These are phyloP conservation scores for Polymixis flavicincta DNA, from an alignment of 2,888 invertebrate species.

Conservation along the genomic window DNA sequence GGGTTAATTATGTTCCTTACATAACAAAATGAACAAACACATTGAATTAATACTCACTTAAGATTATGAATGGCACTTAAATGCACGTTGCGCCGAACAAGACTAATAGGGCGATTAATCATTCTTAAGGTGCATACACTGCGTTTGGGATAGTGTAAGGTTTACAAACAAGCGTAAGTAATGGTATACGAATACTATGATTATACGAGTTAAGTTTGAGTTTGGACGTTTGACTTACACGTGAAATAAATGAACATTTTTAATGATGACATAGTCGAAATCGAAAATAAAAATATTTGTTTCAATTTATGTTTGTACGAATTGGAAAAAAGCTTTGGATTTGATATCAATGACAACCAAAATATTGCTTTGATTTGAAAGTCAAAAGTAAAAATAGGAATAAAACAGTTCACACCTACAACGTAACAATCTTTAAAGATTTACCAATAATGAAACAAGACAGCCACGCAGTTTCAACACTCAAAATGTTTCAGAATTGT, in stretches of 20 bases:
- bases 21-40: constrained; percentile 34
- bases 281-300: no score
- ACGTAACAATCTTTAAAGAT: background rate
- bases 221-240: no score
- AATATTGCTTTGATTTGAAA: no score
- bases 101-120: constrained; percentile 63
- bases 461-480: constrained; percentile 10
- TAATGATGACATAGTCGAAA: no score
- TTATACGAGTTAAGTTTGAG: background rate
- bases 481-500: constrained; percentile 52
- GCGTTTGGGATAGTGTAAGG: background rate
- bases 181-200: background rate
- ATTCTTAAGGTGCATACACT: constrained; percentile 9
- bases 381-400: no score
- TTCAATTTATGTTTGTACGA: no score
- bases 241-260: no score
- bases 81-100: constrained; percentile 55
- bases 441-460: background rate
- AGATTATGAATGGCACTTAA: constrained; percentile 47
- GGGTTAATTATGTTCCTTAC: constrained; percentile 22
- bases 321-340: no score
- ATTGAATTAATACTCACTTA: constrained; percentile 58
- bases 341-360: no score
- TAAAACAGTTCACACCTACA: background rate
- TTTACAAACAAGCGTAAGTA: background rate